A percentile compares a stretch with the other conserved stretches of the same genome.
These are phyloP conservation scores for Nomada fabriciana DNA, from an alignment of 2,888 invertebrate species.

Conservation along the genomic window DNA sequence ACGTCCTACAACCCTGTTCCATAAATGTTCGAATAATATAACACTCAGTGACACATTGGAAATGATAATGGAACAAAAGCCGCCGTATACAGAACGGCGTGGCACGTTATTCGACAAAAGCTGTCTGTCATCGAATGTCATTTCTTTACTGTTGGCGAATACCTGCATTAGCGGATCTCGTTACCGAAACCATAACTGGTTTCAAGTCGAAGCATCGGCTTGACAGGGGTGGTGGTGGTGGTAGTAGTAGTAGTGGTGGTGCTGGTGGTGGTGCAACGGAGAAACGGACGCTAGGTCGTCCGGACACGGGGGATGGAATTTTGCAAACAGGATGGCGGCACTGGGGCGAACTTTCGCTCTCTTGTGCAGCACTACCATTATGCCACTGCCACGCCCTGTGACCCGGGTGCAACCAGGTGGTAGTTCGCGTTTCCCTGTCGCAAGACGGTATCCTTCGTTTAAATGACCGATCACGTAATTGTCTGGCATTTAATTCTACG, in stretches of 20 bases:
- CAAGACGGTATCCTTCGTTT: slow-evolving; percentile 18
- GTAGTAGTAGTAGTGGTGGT: background rate
- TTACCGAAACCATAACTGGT: slow-evolving; percentile 52
- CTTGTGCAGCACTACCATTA: slow-evolving; percentile 72
- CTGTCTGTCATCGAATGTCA: slow-evolving; percentile 4
- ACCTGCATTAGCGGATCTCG: slow-evolving; percentile 44
- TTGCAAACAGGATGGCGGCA: slow-evolving; percentile 79
- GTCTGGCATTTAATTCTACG: slow-evolving; percentile 34
- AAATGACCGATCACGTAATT: slow-evolving; percentile 35
- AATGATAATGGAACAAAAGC: background rate
- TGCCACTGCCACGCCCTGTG: slow-evolving; percentile 70
- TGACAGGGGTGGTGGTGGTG: background rate
- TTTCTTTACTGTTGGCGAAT: slow-evolving; percentile 11
- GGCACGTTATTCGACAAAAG: slow-evolving; percentile 46
- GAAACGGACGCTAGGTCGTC: slow-evolving; percentile 61
- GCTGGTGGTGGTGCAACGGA: slow-evolving; percentile 43
- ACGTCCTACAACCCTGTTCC: background rate
- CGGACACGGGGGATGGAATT: slow-evolving; percentile 68
- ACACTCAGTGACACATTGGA: background rate
- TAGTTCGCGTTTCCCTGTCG: slow-evolving; percentile 15
- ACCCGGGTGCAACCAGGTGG: slow-evolving; percentile 49
- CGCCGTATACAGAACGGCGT: background rate
- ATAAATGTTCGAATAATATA: background rate
- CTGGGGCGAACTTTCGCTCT: slow-evolving; percentile 79
- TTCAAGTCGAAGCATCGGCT: background rate